Base-by-base conservation (phyloP, 2,888 invertebrate species). In the Pheosia tremula region DNA sequence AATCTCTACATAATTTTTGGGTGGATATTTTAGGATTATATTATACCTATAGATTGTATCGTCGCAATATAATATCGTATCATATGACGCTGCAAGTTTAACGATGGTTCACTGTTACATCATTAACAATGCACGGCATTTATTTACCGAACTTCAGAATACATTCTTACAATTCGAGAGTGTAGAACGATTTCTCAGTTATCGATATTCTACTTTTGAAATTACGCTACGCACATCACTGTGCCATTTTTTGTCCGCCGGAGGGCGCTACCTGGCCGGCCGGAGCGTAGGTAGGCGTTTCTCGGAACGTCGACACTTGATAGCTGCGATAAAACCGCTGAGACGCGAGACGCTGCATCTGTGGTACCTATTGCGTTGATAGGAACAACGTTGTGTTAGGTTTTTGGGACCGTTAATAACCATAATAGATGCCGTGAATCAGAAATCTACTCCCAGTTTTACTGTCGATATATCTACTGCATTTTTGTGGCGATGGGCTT, bases 231-330 rank as follows among this genome's bases (percentile, higher is more conserved):
- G 61, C 60, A 49, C 82, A 68, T 60, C 84, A 68, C 80, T 80
- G 78, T 57, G 49, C 7, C 61, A 56, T 71, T 71, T 80, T 85
- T 81, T 82, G 80, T 82, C 66, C 60, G 62, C 53, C 59, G 63
- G 66, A 72, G 74, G 81, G 80, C 82, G 87, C 90, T 91, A 91
- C 91, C 91, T 91, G 91, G 84, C 69, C 76, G 64, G 61, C 61
- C 65, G 62, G 62, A 60, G 66, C 68, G 81, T 85, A 89, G 90
- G 91, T 89, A 88, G 87, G 83, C 80, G 85, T 71, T 91, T 91
- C 91, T 77, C 68, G 78, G 91, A 91, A 91, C 65, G 67, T 75
- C 79, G 81, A 71, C 83, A 83, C 81, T 80, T 75, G 86, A 87
- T 84, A 88, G 77, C 74, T 61, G 62, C 66, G 75, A 75, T 75